Percentiles rank a stretch among this genome's conserved stretches.
Conservation (phyloP, 2,888 invertebrate genomes). For the Copidosoma aretas region DNA sequence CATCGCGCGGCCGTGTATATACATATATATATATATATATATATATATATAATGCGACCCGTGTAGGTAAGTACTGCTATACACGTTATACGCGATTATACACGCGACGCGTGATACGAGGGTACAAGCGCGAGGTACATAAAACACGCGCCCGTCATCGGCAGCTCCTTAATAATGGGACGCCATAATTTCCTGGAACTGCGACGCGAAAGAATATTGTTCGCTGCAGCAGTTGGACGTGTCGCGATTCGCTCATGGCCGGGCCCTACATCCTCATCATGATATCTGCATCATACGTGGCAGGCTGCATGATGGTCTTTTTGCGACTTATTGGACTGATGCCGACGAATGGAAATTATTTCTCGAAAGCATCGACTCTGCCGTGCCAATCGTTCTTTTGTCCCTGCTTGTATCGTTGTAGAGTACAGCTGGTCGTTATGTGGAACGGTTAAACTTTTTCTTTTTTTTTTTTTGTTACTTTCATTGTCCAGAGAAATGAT, state of each 20-base stretch:
- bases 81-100: too few relatives aligned
- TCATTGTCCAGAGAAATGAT: not conserved
- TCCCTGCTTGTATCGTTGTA: too few relatives aligned
- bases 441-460: too few relatives aligned
- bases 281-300: not conserved
- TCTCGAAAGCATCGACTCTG: slow-evolving; percentile 19
- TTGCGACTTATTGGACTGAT: slow-evolving; percentile 5
- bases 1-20: slow-evolving; percentile 3
- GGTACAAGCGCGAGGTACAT: slow-evolving; percentile 1
- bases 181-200: slow-evolving; percentile 23
- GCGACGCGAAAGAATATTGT: slow-evolving; percentile 58
- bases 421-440: too few relatives aligned
- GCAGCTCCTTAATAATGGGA: slow-evolving; percentile 1
- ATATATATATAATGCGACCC: slow-evolving; percentile 5
- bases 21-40: slow-evolving; percentile 38
- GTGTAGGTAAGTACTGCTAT: not conserved
- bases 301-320: not conserved
- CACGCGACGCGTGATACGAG: too few relatives aligned
- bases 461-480: not conserved
- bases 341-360: slow-evolving; percentile 25
- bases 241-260: slow-evolving; percentile 60
- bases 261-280: too few relatives aligned
- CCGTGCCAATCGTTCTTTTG: slow-evolving; percentile 14
- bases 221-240: slow-evolving; percentile 56
- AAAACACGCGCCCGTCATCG: slow-evolving; percentile 13